Conservation (phyloP, 2,113 vertebrate species). For the Gobius niger region DNA sequence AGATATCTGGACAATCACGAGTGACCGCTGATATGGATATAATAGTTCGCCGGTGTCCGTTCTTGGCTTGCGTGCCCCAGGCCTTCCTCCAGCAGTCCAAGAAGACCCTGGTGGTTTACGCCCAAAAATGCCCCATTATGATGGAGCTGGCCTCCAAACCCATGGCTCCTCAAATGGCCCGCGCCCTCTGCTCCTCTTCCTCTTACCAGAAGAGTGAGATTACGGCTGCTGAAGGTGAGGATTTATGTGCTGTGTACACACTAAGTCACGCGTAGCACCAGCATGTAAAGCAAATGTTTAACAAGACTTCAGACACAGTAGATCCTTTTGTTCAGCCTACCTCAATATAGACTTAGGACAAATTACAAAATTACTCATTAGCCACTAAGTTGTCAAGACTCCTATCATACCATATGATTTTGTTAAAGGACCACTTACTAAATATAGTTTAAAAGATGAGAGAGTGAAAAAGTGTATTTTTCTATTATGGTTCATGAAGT, state of each 20-base stretch:
- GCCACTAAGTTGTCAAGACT: too few relatives aligned
- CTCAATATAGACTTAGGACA: too few relatives aligned
- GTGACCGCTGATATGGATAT: constrained; percentile 82
- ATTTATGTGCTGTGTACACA: neutral
- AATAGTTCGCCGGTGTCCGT: constrained; percentile 89
- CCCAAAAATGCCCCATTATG: constrained; percentile 93
- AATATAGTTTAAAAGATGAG: too few relatives aligned
- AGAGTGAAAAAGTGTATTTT: too few relatives aligned
- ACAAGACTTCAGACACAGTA: too few relatives aligned
- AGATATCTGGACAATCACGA: constrained; percentile 52
- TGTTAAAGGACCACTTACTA: too few relatives aligned
- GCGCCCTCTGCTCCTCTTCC: constrained; percentile 82
- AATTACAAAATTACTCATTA: too few relatives aligned
- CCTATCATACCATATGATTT: too few relatives aligned
- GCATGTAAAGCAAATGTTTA: too few relatives aligned
- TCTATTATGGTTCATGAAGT: too few relatives aligned
- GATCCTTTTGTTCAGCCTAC: too few relatives aligned
- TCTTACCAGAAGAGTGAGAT: constrained; percentile 67
- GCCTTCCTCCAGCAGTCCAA: constrained; percentile 92
- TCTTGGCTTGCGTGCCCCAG: constrained; percentile 89
- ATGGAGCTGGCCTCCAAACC: constrained; percentile 87
- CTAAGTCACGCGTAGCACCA: neutral
- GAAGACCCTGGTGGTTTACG: constrained; percentile 85
- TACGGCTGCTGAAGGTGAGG: constrained; percentile 75
- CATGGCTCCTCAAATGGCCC: constrained; percentile 75